Percentiles rank a stretch among this genome's conserved stretches.
phyloP scores from a whole-genome alignment of 1,140 invertebrate species.

The Pseudomyrmex flavicornis region DNA sequence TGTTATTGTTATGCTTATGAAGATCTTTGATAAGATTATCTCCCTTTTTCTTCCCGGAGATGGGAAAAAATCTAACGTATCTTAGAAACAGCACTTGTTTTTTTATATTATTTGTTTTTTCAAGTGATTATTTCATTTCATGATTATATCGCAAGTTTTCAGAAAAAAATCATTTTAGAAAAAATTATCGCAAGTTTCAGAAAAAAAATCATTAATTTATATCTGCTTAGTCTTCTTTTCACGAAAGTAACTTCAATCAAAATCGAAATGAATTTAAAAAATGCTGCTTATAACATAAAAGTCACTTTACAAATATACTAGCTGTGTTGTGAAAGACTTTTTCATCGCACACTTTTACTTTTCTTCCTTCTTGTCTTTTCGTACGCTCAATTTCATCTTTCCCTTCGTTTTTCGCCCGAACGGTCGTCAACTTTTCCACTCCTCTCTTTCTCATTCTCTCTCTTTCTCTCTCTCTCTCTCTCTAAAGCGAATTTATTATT shows the following conservation, averaged over 20 bases:
- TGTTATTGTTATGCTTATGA: too few species aligned
- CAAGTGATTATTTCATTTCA: too few species aligned
- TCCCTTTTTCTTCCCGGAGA: too few species aligned
- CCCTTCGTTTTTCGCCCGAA: constrained; percentile 14
- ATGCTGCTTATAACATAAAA: constrained; percentile 32
- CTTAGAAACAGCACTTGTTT: too few species aligned
- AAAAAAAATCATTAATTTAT: not conserved
- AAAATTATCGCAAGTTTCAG: not conserved
- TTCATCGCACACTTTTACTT: constrained; percentile 4
- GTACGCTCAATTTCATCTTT: constrained; percentile 36
- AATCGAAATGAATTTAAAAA: not conserved
- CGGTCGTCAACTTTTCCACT: constrained; percentile 45
- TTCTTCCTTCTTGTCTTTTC: not conserved
- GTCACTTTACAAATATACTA: constrained; percentile 6
- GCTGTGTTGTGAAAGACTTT: not conserved
- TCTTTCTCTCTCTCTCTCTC: too few species aligned
- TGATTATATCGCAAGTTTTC: not conserved
- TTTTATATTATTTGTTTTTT: too few species aligned
- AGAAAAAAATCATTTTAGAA: not conserved
- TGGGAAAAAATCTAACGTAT: too few species aligned
- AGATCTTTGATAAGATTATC: too few species aligned
- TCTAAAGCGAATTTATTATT: constrained; percentile 82
- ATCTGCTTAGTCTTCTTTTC: not conserved
- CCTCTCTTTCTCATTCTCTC: constrained; percentile 8
- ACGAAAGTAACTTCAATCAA: not conserved